These are phyloP conservation scores for Meteorus colon DNA, from an alignment of 2,888 invertebrate genomes.

Conservation along the genomic window DNA sequence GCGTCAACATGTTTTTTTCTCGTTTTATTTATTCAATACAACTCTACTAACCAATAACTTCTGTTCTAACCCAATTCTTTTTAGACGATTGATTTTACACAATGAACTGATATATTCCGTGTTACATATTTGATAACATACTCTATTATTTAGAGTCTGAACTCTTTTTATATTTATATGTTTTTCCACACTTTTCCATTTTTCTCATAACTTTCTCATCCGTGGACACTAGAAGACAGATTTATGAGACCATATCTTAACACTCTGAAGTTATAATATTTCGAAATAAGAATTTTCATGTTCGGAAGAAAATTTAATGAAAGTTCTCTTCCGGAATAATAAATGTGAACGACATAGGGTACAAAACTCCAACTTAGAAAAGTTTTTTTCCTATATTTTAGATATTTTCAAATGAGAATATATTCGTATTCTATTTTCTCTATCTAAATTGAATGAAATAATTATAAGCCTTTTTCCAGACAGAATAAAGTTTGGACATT, in stretches of 20 bases:
- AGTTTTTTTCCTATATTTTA: no score
- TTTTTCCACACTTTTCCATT: not conserved
- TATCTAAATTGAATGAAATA: no score
- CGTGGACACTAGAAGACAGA: not conserved
- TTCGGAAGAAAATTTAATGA: no score
- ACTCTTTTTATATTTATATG: not conserved
- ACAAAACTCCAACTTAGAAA: no score
- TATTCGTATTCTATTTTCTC: no score
- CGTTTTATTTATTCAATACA: slow-evolving; percentile 29
- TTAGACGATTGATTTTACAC: not conserved
- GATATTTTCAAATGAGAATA: no score
- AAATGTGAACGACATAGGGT: no score
- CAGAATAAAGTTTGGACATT: no score
- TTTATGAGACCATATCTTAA: not conserved
- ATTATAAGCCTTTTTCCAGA: no score
- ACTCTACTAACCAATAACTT: not conserved
- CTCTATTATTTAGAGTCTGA: not conserved
- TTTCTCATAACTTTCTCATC: not conserved
- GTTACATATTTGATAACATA: not conserved
- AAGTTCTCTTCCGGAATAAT: no score
- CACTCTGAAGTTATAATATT: slow-evolving; percentile 1
- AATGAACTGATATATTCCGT: not conserved
- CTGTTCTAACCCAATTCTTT: slow-evolving; percentile 2
- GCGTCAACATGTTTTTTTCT: slow-evolving; percentile 43
- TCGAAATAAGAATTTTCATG: no score